A percentile compares a stretch with the other conserved stretches of the same genome.
phyloP scores from a whole-genome alignment of 1,140 invertebrate genomes.

The Anadara kagoshimensis region DNA sequence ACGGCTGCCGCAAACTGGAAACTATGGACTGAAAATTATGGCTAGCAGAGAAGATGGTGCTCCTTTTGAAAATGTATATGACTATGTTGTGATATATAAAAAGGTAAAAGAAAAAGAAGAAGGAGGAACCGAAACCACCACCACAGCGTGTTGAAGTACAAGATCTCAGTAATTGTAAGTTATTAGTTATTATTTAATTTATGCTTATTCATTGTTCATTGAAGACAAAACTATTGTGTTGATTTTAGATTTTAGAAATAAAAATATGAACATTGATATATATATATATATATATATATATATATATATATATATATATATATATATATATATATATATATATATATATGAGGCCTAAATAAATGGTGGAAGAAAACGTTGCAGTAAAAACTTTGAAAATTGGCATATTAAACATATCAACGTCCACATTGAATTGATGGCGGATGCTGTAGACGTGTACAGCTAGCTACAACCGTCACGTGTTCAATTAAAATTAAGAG shows the following conservation, averaged over 20 bases:
- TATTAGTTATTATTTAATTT: neutral
- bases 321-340: too few relatives aligned
- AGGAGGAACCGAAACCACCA: conserved; percentile 2
- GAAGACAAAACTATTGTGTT: too few relatives aligned
- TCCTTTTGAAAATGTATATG: conserved; percentile 38
- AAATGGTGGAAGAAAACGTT: neutral
- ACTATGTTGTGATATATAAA: conserved; percentile 56
- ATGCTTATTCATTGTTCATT: neutral
- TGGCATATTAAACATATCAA: neutral
- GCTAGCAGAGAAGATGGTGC: conserved; percentile 43
- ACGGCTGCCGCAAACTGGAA: conserved; percentile 49
- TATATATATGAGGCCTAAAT: neutral
- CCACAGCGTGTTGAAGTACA: conserved; percentile 4
- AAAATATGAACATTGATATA: too few relatives aligned
- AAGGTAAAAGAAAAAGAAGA: conserved; percentile 26
- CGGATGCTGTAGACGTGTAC: neutral
- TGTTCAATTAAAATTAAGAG: too few relatives aligned
- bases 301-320: neutral
- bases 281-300: neutral
- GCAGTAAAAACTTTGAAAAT: neutral
- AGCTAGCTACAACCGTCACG: neutral
- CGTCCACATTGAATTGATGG: neutral
- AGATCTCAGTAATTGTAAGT: conserved; percentile 1
- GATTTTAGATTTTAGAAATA: too few relatives aligned
- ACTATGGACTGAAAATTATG: conserved; percentile 54